Base-by-base conservation (phyloP, 2,888 invertebrate genomes). In the Tenthredo scrophulariae region DNA sequence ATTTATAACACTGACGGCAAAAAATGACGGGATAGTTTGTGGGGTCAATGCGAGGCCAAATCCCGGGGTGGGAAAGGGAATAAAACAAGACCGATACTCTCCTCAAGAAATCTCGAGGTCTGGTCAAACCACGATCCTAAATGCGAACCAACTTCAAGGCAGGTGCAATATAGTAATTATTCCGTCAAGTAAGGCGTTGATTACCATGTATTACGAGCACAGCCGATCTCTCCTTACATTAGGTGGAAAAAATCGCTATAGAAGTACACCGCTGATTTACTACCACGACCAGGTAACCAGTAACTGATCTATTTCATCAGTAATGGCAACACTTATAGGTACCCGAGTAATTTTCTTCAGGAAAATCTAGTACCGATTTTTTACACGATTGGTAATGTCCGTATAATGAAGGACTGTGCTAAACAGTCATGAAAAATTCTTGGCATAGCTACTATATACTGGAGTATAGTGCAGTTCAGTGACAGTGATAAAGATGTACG, bases 121-220 rank as follows among this genome's bases (percentile, higher is more conserved):
- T 43, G 1, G 0, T 40, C 37, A n/a, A 77, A 54, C 54, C 46
- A 18, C 18, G 75, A 22, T 26, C 62, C 18, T 9, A 29, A 67
- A 15, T 62, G 15, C 26, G 67, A 33, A 29, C 33, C 33, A 37
- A 46, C 83, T 26, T 43, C 46, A 2, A 22, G 29, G 65, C 82
- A 43, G 82, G 82, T 82, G 82, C 37, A 89, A 91, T 91, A 90
- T 90, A 89, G 89, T 91, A 91, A 91, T 91, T 91, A 91, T 89
- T 89, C 88, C 89, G 33, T 58, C 89, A 87, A 86, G 91, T n/a
- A n/a, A 91, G 90, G 89, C 90, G 91, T 90, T 91, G 90, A 91
- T 91, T 91, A 89, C 90, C 88, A 90, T 90, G 65, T 65, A 22
- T 37, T n/a, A 62, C 37, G 43, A 29, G 65, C 43, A 43, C 37